phyloP scores from a whole-genome alignment of 2,797 vertebrate genomes.

The Atherinosoma microstoma region DNA sequence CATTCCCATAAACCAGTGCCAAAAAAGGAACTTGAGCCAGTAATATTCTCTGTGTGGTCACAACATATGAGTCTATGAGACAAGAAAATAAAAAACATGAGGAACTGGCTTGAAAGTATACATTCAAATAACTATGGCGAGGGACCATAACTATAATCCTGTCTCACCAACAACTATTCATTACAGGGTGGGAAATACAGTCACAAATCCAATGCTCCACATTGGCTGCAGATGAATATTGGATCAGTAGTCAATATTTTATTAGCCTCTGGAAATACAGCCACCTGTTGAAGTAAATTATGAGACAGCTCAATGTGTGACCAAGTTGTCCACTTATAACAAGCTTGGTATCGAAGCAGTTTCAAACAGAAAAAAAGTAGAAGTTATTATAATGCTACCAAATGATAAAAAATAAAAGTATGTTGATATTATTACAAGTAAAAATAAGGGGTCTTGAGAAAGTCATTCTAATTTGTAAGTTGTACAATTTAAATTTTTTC shows the following conservation, averaged over 20 bases:
- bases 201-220: background rate
- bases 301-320: background rate
- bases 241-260: background rate
- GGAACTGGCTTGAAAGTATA: background rate
- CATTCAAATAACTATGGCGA: background rate
- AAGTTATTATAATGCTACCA: background rate
- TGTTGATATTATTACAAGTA: background rate
- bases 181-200: background rate
- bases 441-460: background rate
- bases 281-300: background rate
- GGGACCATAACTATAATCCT: background rate
- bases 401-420: background rate
- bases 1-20: slow-evolving; percentile 21
- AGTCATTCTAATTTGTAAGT: background rate
- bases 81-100: background rate
- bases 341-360: background rate
- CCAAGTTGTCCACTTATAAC: background rate
- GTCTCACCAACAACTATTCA: background rate
- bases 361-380: background rate
- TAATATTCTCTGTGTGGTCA: background rate
- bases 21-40: slow-evolving; percentile 15
- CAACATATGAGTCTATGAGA: slow-evolving; percentile 1
- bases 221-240: background rate
- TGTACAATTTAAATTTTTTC: background rate
- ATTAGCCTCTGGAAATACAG: background rate